phyloP scores from a whole-genome alignment of 2,888 invertebrate genomes.

The Tipula vernalis region DNA sequence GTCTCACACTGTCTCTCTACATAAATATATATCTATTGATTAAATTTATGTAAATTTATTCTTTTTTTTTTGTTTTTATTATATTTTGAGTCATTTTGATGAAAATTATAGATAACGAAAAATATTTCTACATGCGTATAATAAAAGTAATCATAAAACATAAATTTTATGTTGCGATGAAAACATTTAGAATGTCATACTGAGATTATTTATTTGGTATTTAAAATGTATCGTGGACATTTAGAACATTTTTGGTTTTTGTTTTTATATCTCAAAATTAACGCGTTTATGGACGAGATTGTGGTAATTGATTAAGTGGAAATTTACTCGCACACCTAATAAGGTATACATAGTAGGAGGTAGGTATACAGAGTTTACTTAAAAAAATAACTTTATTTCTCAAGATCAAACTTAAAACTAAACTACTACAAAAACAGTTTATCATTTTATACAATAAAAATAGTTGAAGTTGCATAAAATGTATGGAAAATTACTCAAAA shows the following conservation, averaged over 20 bases:
- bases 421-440: too few species aligned
- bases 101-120: background rate
- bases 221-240: background rate
- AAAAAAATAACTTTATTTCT: too few species aligned
- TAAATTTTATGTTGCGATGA: conserved; percentile 4
- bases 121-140: background rate
- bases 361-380: too few species aligned
- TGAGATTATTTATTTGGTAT: background rate
- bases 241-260: background rate
- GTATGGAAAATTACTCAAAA: too few species aligned
- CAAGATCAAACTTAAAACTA: too few species aligned
- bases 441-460: too few species aligned
- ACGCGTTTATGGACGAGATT: background rate
- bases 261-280: background rate
- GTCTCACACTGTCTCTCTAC: background rate
- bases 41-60: background rate
- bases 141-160: background rate
- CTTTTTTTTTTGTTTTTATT: background rate
- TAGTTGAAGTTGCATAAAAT: too few species aligned
- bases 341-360: too few species aligned
- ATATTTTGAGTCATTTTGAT: background rate
- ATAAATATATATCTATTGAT: background rate
- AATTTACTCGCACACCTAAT: too few species aligned
- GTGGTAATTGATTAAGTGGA: background rate
- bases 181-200: background rate